These are phyloP conservation scores for Eupeodes luniger DNA, from an alignment of 2,888 invertebrate genomes.

Conservation along the genomic window DNA sequence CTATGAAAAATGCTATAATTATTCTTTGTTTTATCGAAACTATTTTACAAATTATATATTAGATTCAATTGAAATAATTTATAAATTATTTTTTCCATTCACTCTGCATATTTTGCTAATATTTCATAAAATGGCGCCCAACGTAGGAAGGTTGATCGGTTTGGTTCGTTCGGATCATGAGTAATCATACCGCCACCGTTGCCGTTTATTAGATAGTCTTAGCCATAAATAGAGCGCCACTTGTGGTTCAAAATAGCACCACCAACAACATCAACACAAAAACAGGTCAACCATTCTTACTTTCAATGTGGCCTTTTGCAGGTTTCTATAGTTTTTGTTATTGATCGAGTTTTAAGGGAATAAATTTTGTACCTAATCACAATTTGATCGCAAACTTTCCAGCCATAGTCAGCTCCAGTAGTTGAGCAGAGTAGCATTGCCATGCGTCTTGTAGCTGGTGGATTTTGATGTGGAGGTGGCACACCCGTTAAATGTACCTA, in stretches of 20 bases:
- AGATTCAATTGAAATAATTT: conserved; percentile 43
- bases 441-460: too few relatives aligned
- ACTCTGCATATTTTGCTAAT: conserved; percentile 1
- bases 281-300: conserved; percentile 30
- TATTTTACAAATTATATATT: conserved; percentile 30
- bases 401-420: not conserved
- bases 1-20: conserved; percentile 34
- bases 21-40: conserved; percentile 21
- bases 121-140: conserved; percentile 41
- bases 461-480: conserved; percentile 20
- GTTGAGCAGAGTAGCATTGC: too few relatives aligned
- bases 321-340: not conserved
- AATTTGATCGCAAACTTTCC: conserved; percentile 13
- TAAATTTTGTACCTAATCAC: conserved; percentile 50
- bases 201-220: not conserved
- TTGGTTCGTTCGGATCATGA: not conserved
- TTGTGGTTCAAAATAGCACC: conserved; percentile 32
- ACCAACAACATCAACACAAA: not conserved
- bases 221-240: conserved; percentile 67
- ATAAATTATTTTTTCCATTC: conserved; percentile 41
- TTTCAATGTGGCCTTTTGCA: conserved; percentile 16
- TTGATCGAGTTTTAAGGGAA: not conserved
- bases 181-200: not conserved
- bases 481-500: conserved; percentile 60
- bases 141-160: conserved; percentile 8